Evolutionary conservation across 1,140 invertebrate genomes (phyloP).

Genomic region (Cotesia vestalis): DNA sequence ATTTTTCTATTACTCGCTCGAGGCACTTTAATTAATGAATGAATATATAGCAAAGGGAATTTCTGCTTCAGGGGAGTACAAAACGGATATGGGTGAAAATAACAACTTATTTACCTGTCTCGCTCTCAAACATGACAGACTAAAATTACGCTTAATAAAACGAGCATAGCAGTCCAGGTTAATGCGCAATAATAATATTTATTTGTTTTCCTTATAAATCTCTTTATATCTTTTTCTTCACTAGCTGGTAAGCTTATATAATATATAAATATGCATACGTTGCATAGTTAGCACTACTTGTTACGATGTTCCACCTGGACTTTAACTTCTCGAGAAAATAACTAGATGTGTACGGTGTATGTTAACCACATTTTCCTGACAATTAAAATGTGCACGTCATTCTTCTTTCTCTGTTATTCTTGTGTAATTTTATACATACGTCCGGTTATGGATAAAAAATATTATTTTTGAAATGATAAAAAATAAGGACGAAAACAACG

Average conservation of each 20-base stretch:
- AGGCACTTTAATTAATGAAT: no score
- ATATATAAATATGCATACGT: no score
- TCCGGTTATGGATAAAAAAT: background rate
- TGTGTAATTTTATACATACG: background rate
- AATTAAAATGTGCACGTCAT: background rate
- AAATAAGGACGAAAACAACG: background rate
- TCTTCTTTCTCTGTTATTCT: background rate
- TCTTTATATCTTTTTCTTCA: background rate
- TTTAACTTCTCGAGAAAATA: background rate
- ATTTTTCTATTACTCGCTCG: no score
- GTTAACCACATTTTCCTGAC: background rate
- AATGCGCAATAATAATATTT: background rate
- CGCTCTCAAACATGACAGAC: slow-evolving; percentile 28
- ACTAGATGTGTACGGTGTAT: background rate
- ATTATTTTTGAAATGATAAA: background rate
- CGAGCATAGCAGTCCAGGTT: background rate
- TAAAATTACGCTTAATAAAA: slow-evolving; percentile 26
- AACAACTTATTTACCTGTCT: slow-evolving; percentile 19
- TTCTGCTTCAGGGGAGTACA: background rate
- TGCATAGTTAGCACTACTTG: background rate
- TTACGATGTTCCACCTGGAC: background rate
- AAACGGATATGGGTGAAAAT: slow-evolving; percentile 5
- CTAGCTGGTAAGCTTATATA: no score
- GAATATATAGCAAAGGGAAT: background rate
- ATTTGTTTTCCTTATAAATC: no score